These are phyloP conservation scores for Tetrao urogallus DNA, from an alignment of 2,113 vertebrate genomes.

Conservation along the genomic window DNA sequence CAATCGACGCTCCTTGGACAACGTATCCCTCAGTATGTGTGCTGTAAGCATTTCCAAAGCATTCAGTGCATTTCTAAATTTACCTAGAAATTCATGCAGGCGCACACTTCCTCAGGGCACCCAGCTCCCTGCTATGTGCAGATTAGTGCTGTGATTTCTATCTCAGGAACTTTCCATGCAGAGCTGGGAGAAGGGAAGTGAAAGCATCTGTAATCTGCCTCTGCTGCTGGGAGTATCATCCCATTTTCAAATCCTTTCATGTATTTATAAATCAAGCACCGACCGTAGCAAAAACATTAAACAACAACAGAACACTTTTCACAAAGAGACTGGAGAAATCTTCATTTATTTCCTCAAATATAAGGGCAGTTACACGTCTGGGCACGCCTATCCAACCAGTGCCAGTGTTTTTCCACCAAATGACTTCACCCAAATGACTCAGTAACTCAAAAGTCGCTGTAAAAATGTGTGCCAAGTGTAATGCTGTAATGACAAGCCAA, in stretches of 20 bases:
- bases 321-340: background rate
- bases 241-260: background rate
- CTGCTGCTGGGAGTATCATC: background rate
- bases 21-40: background rate
- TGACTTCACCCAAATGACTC: conserved; percentile 2
- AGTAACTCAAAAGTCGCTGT: background rate
- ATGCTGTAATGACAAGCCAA: background rate
- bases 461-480: background rate
- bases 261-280: background rate
- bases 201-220: background rate
- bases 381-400: background rate
- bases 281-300: background rate
- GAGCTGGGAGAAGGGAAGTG: background rate
- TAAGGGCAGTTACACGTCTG: background rate
- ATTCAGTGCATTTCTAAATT: background rate
- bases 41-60: background rate
- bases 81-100: background rate
- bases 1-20: background rate
- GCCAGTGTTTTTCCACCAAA: conserved; percentile 29
- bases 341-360: background rate
- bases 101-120: background rate
- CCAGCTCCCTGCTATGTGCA: background rate
- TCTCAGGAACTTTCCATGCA: background rate
- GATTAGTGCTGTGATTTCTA: background rate
- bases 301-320: background rate